Evolutionary conservation across 2,888 invertebrate genomes (phyloP), one percentile per base, ranked within the genome.

Genomic region (Anthrax anthrax): DNA sequence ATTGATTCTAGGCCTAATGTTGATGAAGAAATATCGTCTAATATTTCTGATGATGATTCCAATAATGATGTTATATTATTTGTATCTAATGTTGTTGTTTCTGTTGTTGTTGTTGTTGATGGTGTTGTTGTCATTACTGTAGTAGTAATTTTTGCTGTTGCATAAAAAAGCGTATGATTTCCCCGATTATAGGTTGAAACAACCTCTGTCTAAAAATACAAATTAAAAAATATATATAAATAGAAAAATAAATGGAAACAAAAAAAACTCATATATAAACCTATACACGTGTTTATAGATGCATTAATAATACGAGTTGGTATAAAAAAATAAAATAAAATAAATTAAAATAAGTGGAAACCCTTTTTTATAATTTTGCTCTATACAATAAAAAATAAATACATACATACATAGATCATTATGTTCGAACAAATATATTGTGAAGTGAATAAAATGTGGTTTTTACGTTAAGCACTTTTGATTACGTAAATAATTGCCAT

Each of bases 131-230:
- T 43, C 40, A 38, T 39, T 38, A 43, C 42, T 16, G 55, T 52
- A 41, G 58, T 56, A 49, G 58, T 57, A 49, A 52, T 50, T 54
- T 19, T 34, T 16, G 50, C 41, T 55, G 60, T 61, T 56, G 64
- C 61, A 58, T 64, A 64, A 57, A 60, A 60, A 61, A 65, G 61
- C 60, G 66, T 66, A 61, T 63, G 56, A 59, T 68, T 67, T 62
- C 64, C 67, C 59, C 60, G 58, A 52, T 57, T 61, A 52, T 65
- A 64, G 49, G 63, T 63, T 52, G 59, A 56, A 39, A 61, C 61
- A 54, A 58, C 52, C 50, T 59, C 54, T 52, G 61, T 57, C 65
- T 65, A 54, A 4, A 58, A 56, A 9, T 27, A 27, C 12, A 12
- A 1, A 32, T 12, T 12, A 32, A 12, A 32, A 32, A 32, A 32